Percentiles rank a stretch among this genome's conserved stretches.
Evolutionary conservation across 1,140 invertebrate species (phyloP).

Genomic region (Drosophila nigrodunni): DNA sequence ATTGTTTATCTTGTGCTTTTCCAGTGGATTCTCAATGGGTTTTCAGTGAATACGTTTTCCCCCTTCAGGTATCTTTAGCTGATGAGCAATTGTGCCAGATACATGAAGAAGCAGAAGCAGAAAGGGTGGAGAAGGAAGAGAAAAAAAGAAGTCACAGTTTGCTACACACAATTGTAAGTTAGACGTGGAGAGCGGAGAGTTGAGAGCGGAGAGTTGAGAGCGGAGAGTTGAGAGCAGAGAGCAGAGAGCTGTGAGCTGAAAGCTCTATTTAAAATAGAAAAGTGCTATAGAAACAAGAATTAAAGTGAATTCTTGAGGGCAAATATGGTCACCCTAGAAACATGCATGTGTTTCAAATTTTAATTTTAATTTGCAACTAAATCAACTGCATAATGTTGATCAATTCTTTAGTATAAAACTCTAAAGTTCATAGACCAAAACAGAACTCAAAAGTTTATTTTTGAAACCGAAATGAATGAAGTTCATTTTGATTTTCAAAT

Average conservation of each 20-base stretch:
- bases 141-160: background rate
- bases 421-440: slow-evolving; percentile 15
- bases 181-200: background rate
- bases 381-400: background rate
- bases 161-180: background rate
- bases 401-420: too few relatives aligned
- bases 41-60: slow-evolving; percentile 24
- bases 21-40: slow-evolving; percentile 27
- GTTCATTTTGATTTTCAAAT: slow-evolving; percentile 45
- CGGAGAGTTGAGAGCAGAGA: background rate
- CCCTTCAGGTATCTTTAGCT: slow-evolving; percentile 1
- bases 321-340: too few relatives aligned
- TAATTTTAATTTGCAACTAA: too few relatives aligned
- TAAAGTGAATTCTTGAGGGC: background rate
- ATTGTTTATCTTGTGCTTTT: slow-evolving; percentile 43
- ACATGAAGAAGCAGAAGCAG: slow-evolving; percentile 12
- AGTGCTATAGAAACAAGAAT: background rate
- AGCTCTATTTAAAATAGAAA: background rate
- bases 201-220: background rate
- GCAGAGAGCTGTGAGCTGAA: background rate
- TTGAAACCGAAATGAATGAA: slow-evolving; percentile 49
- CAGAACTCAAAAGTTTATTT: slow-evolving; percentile 64
- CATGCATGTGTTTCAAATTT: too few relatives aligned
- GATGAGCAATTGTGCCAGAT: slow-evolving; percentile 54
- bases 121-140: background rate